Evolutionary conservation across 2,113 vertebrate genomes (phyloP), one percentile per base, ranked within the genome.

Genomic region (Sphaerodactylus townsendi): DNA sequence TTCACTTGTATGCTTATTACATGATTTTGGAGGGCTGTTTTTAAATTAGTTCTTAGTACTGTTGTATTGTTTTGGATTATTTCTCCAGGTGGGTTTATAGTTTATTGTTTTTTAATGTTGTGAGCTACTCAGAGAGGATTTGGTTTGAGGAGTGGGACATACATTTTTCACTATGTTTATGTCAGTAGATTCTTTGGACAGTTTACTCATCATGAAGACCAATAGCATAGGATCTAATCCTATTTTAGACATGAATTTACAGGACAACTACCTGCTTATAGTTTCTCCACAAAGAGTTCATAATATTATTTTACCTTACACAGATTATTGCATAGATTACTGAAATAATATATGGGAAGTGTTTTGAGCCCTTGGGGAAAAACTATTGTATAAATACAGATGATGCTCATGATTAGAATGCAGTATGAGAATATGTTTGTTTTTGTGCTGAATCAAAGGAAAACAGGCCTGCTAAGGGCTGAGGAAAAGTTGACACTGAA

Each of bases 101-200:
- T 56, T 21, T 56, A 56, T 56, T 56, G 53, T 56, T 23, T 56
- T 56, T 56, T 23, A 56, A 4, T 23, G 53, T 56, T 56, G 21
- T 23, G 19, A 56, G 3, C 17, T 56, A 23, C 53, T 23, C 53
- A 56, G 53, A 56, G 53, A 21, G 53, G 53, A 17, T 56, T 56
- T 56, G 53, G 53, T 14, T 5, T 23, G 53, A 21, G 5, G 53
- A 7, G 21, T 56, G 53, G 19, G 17, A 56, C 23, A 56, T 56
- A 56, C 2, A 56, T 56, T 14, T 56, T 21, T 56, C 5, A 23
- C 19, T 56, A 14, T 56, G 53, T 56, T 19, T 56, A 14, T 53
- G 50, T 53, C 50, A 79, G 17, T 76, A 82, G 79, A 13, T 39
- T 85, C 15, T 81, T 71, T 81, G 17, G 84, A n/a, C 77, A 85